Evolutionary conservation across 2,797 vertebrate genomes (phyloP), one percentile per base, ranked within the genome.

Genomic region (Enteromius fasciolatus): DNA sequence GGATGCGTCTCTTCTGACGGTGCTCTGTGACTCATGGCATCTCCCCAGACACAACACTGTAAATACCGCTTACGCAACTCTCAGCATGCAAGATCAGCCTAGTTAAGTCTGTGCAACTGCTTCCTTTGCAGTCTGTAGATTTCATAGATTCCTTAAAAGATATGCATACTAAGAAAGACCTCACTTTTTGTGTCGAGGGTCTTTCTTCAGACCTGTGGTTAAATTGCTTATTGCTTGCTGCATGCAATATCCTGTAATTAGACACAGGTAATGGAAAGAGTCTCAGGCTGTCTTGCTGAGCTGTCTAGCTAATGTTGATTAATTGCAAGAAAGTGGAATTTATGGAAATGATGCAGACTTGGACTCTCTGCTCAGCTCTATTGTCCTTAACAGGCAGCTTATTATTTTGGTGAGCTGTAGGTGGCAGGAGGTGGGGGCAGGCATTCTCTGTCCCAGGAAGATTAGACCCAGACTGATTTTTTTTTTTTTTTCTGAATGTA

Each of bases 401-500:
- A 50, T 39, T 72, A 25, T 67, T 54, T 75, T 10, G 11, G 5
- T 20, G 18, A 20, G 67, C 23, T 48, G 25, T 18, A 44, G 67
- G 36, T 72, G 48, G 33, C 28, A 48, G 20, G 48, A 44, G 69
- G 63, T n/a, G 52, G 79, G 41, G 41, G 41, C 36, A 79, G 25
- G 12, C 67, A 76, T 68, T 79, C 61, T 73, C 68, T 78, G 76
- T 79, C 66, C 59, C 63, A 23, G 69, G 69, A 48, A 87, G 88
- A 87, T 90, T 85, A 88, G 33, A 31, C 63, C 15, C 57, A 85
- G 78, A 66, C 11, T 66, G 68, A 8, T 78, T 78, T 89, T 89
- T 48, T 78, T 78, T 87, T 89, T 89, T 48, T 48, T 72, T 84
- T 86, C 44, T 83, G 15, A 88, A 81, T 82, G 76, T 78, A 80